These are phyloP conservation scores for Neotoma lepida DNA, from an alignment of 2,113 vertebrate species.

Conservation along the genomic window DNA sequence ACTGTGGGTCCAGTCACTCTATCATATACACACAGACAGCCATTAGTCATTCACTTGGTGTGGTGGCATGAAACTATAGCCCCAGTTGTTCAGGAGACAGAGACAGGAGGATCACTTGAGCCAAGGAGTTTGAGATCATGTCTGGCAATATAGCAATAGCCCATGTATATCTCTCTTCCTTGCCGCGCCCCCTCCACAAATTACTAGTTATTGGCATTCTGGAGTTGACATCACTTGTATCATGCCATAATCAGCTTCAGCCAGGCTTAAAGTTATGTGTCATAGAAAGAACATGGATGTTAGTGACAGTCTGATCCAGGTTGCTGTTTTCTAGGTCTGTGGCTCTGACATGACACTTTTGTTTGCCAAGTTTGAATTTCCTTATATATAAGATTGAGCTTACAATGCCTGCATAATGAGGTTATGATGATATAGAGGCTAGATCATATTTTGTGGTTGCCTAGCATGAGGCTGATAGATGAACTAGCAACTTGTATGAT, in stretches of 20 bases:
- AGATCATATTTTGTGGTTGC: background rate
- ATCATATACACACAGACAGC: background rate
- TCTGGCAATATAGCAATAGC: background rate
- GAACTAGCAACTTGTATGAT: background rate
- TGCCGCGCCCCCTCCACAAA: background rate
- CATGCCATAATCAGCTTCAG: background rate
- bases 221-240: slow-evolving; percentile 6
- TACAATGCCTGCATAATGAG: background rate
- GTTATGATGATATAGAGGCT: background rate
- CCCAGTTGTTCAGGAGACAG: background rate
- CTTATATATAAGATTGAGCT: background rate
- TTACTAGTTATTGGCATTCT: background rate
- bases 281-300: background rate
- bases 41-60: background rate
- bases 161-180: background rate
- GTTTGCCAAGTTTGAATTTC: slow-evolving; percentile 44
- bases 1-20: background rate
- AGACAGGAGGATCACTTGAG: background rate
- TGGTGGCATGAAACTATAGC: background rate
- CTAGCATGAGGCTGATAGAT: background rate
- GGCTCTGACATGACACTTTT: background rate
- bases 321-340: slow-evolving; percentile 26
- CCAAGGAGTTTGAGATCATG: background rate
- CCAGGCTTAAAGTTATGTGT: background rate
- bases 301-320: slow-evolving; percentile 6